Conservation (phyloP, 2,797 vertebrate species). For the Anas georgica region DNA sequence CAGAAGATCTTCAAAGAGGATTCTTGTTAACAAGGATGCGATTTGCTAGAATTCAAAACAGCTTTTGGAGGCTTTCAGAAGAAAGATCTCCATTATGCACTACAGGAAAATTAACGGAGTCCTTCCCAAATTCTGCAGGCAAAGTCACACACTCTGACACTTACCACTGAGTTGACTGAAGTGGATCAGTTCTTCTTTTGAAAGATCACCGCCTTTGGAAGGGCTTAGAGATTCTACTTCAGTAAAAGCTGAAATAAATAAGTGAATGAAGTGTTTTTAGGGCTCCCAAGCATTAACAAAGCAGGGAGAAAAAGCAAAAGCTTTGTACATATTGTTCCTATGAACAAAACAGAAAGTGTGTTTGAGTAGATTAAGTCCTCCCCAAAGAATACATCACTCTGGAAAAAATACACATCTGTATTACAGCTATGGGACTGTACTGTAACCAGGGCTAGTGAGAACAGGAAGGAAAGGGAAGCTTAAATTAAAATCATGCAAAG, state of each 20-base stretch:
- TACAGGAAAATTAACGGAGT: not conserved
- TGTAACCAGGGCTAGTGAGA: not conserved
- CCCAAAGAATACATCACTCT: not conserved
- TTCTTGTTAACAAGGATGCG: not conserved
- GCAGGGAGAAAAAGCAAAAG: not conserved
- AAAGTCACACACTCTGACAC: not conserved
- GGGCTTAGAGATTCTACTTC: constrained; percentile 82
- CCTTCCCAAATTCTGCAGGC: not conserved
- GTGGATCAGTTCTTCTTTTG: constrained; percentile 88
- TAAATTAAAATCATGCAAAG: not conserved
- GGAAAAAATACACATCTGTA: not conserved
- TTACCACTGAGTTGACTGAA: constrained; percentile 90
- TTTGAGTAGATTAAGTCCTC: not conserved
- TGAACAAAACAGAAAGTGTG: not conserved
- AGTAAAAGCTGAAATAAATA: constrained; percentile 87
- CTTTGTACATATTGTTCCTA: not conserved
- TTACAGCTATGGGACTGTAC: not conserved
- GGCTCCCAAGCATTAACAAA: not conserved
- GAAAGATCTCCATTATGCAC: not conserved
- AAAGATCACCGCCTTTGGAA: constrained; percentile 86
- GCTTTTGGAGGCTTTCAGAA: not conserved
- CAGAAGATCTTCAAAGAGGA: not conserved
- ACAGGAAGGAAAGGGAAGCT: not conserved
- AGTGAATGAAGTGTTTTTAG: not conserved
- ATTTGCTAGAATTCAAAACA: not conserved